Evolutionary conservation across 2,797 vertebrate species (phyloP), one percentile per base, ranked within the genome.

Genomic region (Hipposideros larvatus): DNA sequence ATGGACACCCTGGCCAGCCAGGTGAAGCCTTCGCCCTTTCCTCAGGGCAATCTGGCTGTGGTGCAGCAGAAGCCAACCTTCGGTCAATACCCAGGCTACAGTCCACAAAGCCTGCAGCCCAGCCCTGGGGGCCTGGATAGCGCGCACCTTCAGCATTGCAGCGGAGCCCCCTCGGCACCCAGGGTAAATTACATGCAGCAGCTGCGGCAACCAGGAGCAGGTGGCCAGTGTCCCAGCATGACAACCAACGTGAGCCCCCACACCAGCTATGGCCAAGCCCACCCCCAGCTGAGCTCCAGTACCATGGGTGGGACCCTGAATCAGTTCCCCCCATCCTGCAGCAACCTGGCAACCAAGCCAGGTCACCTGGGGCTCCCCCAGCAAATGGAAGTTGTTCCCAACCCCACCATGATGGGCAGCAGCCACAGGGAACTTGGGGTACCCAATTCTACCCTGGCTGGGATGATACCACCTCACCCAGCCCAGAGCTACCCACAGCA

Each of bases 11-110:
- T 98, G 66, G 96, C 98, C 41, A 98, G 94, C 85, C 98, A 99
- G 91, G 98, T 98, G 86, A 98, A 99, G 0, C 99, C 99, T 92
- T 99, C 98, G 2, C 98, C 99, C 78, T 98, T 99, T 79, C 73
- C 99, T 0, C 99, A 99, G 95, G 98, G 98, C 24, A 99, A 99
- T 94, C 98, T 99, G 92, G 98, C 99, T 0, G 97, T 99, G 16
- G 98, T 99, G 65, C 99, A 99, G 91, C 99, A 99, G 98, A 99
- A 99, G 95, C 99, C 99, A 66, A 99, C 98, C 97, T 99, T 99
- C 57, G 97, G 98, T 94, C 98, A 99, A 63, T 99, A 99, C 96
- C 99, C 99, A 95, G 98, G 98, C 86, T 99, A 99, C 82, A 98
- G 96, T 96, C 99, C 99, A 28, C 99, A 99, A 93, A 97, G 98